Evolutionary conservation across 2,888 invertebrate species (phyloP), one percentile per base, ranked within the genome.

Genomic region (Liopterus haemorrhoidalis): DNA sequence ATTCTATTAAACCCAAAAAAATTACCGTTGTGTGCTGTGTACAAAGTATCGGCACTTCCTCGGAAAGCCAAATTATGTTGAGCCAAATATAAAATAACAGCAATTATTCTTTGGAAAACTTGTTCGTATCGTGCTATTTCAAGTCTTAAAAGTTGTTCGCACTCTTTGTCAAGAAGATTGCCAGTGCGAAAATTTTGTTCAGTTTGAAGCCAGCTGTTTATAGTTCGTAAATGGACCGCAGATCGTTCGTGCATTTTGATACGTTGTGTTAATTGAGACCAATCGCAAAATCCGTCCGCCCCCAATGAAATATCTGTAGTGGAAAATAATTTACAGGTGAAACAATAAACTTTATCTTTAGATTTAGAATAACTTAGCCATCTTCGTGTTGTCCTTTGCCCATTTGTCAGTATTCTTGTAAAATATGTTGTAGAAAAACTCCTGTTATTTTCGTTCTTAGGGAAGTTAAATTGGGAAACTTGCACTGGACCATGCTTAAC

Each of bases 311-410:
- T 52, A 24, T 21, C 15, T 39, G 37, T 35, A 43, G 44, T 51
- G 32, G 49, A 39, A 49, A 56, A 53, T 30, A 55, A 40, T 49
- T 49, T 54, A 41, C 52, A 54, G 37, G 49, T 48, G 45, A 56
- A 54, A 41, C 52, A 54, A 52, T 44, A 53, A 5, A 52, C 49
- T 18, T 44, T 42, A 49, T 52, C 22, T 49, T 52, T 50, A n/a
- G 41, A 49, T 36, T 41, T 44, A 19, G 52, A 54, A 37, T 55
- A 53, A 25, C 54, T 16, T 15, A 55, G 33, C 53, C 51, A 54
- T 8, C 49, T 42, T 41, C 50, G 49, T 9, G 49, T 38, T 36
- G 42, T 36, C 41, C 46, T 41, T 49, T 49, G 41, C 9, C 47
- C 41, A 44, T 46, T 49, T 21, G 38, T 12, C 21, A 51, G 33